Evolutionary conservation across 2,888 invertebrate species (phyloP), one percentile per base, ranked within the genome.

Genomic region (Plusia festucae): DNA sequence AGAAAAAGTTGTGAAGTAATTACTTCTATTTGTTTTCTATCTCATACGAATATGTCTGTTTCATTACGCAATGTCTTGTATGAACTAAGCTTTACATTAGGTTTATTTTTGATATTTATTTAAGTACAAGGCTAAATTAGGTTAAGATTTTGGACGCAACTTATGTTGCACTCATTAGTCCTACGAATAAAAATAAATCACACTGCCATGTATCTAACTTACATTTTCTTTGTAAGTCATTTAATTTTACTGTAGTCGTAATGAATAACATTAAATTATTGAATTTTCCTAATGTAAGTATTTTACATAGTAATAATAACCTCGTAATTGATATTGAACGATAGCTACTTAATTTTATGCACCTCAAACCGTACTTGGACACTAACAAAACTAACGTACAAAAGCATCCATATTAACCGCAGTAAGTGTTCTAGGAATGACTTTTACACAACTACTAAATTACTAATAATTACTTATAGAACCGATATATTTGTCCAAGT

Each of bases 261-360:
- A 68, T 65, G 40, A 66, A 65, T 80, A 75, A 71, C 30, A 18
- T 70, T 79, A 82, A 78, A 81, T 84, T 88, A 89, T 87, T 89
- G 82, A 89, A 89, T 86, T 85, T 85, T 84, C 79, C 61, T 81
- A 81, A 76, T 81, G 70, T 90, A 90, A 90, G 87, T 89, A 87
- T 85, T 89, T 84, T 85, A 87, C 76, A 84, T 90, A 89, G 78
- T 72, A 76, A 82, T 83, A 87, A 83, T 84, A 84, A 85, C 81
- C 79, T 78, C 74, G 68, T 77, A 70, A 78, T 82, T 79, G 79
- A 75, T 81, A 84, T 82, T 73, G 75, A 84, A 78, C 79, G 77
- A 68, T 76, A 88, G 82, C 83, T 83, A 87, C 78, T 86, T 87
- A 75, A 80, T 87, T 89, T 85, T 78, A 83, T 82, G 87, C 86